A percentile compares a stretch with the other conserved stretches of the same genome.
phyloP scores from a whole-genome alignment of 2,888 invertebrate species.

The Neuroscelio doddi region DNA sequence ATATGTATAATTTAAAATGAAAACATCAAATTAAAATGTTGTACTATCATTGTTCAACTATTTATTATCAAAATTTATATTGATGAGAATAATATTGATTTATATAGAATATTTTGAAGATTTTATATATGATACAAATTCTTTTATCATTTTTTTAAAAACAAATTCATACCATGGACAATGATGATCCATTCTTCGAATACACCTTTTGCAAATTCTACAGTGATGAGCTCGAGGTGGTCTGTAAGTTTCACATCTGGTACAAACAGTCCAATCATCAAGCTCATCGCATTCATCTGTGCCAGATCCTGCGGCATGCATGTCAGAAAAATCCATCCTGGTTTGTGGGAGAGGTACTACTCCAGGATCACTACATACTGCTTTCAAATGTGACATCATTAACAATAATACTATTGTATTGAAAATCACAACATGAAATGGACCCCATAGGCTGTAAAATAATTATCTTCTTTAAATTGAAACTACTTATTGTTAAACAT shows the following conservation, averaged over 20 bases:
- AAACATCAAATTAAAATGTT: too few species aligned
- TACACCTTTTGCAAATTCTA: constrained; percentile 88
- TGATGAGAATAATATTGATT: too few species aligned
- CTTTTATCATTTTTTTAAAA: too few species aligned
- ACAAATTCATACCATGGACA: constrained; percentile 88
- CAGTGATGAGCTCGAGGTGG: constrained; percentile 92
- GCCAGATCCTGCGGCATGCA: constrained; percentile 77
- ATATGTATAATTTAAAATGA: too few species aligned
- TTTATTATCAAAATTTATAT: too few species aligned
- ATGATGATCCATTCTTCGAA: constrained; percentile 89
- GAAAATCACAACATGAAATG: constrained; percentile 85
- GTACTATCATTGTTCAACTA: too few species aligned
- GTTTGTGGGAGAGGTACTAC: constrained; percentile 84
- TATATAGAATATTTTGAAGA: too few species aligned
- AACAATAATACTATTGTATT: constrained; percentile 85
- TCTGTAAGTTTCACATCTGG: constrained; percentile 85
- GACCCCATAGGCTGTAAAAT: constrained; percentile 83
- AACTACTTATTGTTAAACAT: too few species aligned
- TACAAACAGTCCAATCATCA: constrained; percentile 86
- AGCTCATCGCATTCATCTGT: constrained; percentile 72
- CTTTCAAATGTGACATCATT: constrained; percentile 84
- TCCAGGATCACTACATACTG: constrained; percentile 92
- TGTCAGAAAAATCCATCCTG: constrained; percentile 85
- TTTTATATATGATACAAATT: too few species aligned
- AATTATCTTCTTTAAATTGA: background rate